Percentiles rank a stretch among this genome's conserved stretches.
Conservation (phyloP, 2,888 invertebrate species). For the Phragmatobia fuliginosa region DNA sequence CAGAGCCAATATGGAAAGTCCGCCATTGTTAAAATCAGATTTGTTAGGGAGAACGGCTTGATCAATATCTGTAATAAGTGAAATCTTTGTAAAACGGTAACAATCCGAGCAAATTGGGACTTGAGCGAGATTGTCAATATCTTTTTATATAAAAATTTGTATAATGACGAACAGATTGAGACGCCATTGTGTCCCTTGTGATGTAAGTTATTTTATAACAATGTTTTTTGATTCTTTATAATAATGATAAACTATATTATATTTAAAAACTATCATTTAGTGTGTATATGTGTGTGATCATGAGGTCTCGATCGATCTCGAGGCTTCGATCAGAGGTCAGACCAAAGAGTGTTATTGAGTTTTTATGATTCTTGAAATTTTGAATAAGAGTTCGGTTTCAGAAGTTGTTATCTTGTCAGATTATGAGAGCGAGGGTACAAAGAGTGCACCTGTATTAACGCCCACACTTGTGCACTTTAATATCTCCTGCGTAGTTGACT, state of each 20-base stretch:
- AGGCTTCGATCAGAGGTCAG: too few species aligned
- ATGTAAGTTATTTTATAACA: conserved; percentile 28
- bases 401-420: too few species aligned
- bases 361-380: too few species aligned
- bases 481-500: too few species aligned
- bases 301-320: too few species aligned
- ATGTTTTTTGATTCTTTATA: conserved; percentile 25
- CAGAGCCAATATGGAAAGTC: conserved; percentile 11
- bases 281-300: neutral
- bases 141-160: conserved; percentile 34
- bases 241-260: neutral
- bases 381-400: too few species aligned
- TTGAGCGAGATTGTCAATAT: conserved; percentile 37
- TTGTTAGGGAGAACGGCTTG: conserved; percentile 24
- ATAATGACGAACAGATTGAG: conserved; percentile 25
- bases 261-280: too few species aligned
- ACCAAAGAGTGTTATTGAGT: too few species aligned
- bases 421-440: too few species aligned
- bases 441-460: too few species aligned
- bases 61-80: conserved; percentile 23
- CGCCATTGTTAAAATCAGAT: conserved; percentile 22
- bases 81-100: conserved; percentile 25
- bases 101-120: conserved; percentile 45
- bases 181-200: conserved; percentile 22
- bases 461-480: too few species aligned